phyloP scores from a whole-genome alignment of 2,888 invertebrate genomes.

The Dolomedes plantarius region DNA sequence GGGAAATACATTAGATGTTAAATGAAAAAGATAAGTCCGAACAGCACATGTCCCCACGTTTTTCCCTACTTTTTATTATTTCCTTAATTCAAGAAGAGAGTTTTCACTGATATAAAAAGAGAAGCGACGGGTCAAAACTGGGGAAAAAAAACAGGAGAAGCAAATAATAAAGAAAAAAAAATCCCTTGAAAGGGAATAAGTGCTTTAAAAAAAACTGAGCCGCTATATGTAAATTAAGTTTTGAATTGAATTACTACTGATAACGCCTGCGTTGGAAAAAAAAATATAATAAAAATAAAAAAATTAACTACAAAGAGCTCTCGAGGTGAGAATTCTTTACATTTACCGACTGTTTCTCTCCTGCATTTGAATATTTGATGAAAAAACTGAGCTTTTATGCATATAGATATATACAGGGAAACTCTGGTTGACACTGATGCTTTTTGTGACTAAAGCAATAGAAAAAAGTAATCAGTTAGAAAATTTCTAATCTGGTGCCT shows the following conservation, averaged over 20 bases:
- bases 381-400: slow-evolving; percentile 25
- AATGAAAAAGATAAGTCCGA: slow-evolving; percentile 61
- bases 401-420: slow-evolving; percentile 24
- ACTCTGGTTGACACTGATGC: slow-evolving; percentile 28
- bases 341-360: slow-evolving; percentile 7
- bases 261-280: slow-evolving; percentile 43
- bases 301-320: slow-evolving; percentile 37
- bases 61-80: slow-evolving; percentile 51
- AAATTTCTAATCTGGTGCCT: slow-evolving; percentile 56
- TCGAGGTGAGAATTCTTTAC: slow-evolving; percentile 34
- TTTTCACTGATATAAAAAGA: slow-evolving; percentile 20
- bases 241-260: slow-evolving; percentile 70
- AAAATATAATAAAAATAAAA: not conserved
- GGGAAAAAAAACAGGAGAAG: slow-evolving; percentile 8
- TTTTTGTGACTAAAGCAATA: slow-evolving; percentile 28
- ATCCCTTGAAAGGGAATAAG: slow-evolving; percentile 11
- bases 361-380: slow-evolving; percentile 66
- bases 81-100: slow-evolving; percentile 41
- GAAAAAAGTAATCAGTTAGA: slow-evolving; percentile 52
- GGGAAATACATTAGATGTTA: slow-evolving; percentile 50
- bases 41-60: slow-evolving; percentile 35
- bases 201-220: slow-evolving; percentile 22
- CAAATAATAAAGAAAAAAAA: too few relatives aligned
- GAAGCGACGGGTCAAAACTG: slow-evolving; percentile 29
- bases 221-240: slow-evolving; percentile 62